These are phyloP conservation scores for Sarcophaga variegata DNA, from an alignment of 2,888 invertebrate species.

Conservation along the genomic window DNA sequence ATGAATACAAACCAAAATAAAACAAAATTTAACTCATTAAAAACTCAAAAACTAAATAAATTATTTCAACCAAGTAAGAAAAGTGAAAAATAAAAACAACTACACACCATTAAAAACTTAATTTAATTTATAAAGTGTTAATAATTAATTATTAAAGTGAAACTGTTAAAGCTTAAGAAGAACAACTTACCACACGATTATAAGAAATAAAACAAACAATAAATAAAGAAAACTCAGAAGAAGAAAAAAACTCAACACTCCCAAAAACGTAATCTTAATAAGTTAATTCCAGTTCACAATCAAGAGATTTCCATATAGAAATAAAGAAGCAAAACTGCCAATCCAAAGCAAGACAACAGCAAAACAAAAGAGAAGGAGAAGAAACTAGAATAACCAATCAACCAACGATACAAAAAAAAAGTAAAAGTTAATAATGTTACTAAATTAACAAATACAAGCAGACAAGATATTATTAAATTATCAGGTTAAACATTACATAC, in stretches of 20 bases:
- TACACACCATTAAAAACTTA: slow-evolving; percentile 29
- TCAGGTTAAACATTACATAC: slow-evolving; percentile 28
- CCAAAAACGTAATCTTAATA: background rate
- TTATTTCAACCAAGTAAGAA: background rate
- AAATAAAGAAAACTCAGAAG: slow-evolving; percentile 6
- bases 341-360: background rate
- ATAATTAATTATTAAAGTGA: background rate
- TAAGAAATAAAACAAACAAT: slow-evolving; percentile 22
- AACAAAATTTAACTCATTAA: slow-evolving; percentile 35
- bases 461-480: slow-evolving; percentile 20
- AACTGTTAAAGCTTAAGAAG: too few relatives aligned
- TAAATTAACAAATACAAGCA: slow-evolving; percentile 21
- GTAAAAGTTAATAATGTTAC: slow-evolving; percentile 30
- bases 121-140: slow-evolving; percentile 20
- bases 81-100: slow-evolving; percentile 9
- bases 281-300: background rate
- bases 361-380: background rate
- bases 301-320: slow-evolving; percentile 46
- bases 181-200: too few relatives aligned
- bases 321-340: slow-evolving; percentile 46
- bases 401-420: slow-evolving; percentile 9
- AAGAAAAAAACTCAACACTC: slow-evolving; percentile 27
- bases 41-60: slow-evolving; percentile 42
- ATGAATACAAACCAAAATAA: slow-evolving; percentile 35
- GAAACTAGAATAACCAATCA: slow-evolving; percentile 6